These are phyloP conservation scores for Halcyon chelicuti DNA, from an alignment of 2,797 vertebrate genomes.

Conservation along the genomic window DNA sequence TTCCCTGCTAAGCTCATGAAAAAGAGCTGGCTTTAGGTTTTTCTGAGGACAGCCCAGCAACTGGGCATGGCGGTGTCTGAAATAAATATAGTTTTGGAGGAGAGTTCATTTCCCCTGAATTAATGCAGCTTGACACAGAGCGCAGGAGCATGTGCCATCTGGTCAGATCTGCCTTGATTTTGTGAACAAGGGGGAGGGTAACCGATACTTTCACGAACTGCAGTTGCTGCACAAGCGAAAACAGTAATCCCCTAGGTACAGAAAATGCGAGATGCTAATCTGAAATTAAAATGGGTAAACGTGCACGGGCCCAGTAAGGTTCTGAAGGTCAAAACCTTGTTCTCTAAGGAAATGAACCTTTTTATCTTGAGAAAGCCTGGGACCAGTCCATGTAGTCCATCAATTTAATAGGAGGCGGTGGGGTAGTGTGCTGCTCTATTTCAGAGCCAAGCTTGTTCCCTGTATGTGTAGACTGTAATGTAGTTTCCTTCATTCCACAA, in stretches of 20 bases:
- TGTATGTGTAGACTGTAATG: not conserved
- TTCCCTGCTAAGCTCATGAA: not conserved
- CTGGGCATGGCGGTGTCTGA: slow-evolving; percentile 42
- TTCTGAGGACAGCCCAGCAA: slow-evolving; percentile 58
- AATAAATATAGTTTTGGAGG: slow-evolving; percentile 74
- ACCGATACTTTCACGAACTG: slow-evolving; percentile 61
- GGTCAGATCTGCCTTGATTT: slow-evolving; percentile 69
- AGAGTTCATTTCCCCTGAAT: slow-evolving; percentile 69
- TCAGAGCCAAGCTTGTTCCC: not conserved
- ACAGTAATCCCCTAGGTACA: slow-evolving; percentile 22
- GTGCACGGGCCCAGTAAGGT: not conserved
- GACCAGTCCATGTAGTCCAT: not conserved
- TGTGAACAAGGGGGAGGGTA: slow-evolving; percentile 67
- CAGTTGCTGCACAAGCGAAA: slow-evolving; percentile 17
- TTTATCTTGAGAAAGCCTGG: slow-evolving; percentile 28
- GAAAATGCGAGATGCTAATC: slow-evolving; percentile 55
- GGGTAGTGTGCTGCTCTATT: not conserved
- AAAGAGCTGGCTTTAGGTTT: slow-evolving; percentile 42
- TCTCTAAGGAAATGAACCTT: slow-evolving; percentile 45
- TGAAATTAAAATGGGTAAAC: slow-evolving; percentile 64
- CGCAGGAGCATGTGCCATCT: slow-evolving; percentile 60
- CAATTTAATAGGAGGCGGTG: slow-evolving; percentile 2
- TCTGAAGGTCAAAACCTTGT: slow-evolving; percentile 19
- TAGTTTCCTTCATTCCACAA: not conserved
- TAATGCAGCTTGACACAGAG: slow-evolving; percentile 66